Evolutionary conservation across 2,888 invertebrate species (phyloP).

Genomic region (Cyclophora punctaria): DNA sequence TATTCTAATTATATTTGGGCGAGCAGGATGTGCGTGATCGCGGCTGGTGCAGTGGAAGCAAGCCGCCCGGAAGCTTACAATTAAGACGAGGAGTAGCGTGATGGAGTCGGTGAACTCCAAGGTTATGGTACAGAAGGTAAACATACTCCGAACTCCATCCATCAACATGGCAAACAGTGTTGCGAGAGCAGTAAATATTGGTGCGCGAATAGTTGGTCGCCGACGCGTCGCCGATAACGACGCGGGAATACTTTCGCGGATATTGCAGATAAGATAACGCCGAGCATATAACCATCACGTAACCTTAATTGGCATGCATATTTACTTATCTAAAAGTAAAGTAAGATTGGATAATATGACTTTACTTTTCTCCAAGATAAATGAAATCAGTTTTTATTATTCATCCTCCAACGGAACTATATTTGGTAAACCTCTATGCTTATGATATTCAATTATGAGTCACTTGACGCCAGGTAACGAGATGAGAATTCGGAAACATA

Average conservation of each 20-base stretch:
- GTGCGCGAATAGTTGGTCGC: background rate
- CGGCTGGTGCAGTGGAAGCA: constrained; percentile 45
- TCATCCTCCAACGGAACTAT: too few relatives aligned
- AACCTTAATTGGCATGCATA: constrained; percentile 1
- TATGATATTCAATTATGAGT: background rate
- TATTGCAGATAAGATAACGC: background rate
- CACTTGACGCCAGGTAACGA: background rate
- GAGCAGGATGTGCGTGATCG: constrained; percentile 46
- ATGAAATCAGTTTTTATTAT: too few relatives aligned
- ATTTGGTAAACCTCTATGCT: too few relatives aligned
- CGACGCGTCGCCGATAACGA: constrained; percentile 11
- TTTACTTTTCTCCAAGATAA: background rate
- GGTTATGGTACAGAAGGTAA: constrained; percentile 40
- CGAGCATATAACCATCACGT: background rate
- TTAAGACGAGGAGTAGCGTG: constrained; percentile 43
- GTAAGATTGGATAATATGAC: background rate
- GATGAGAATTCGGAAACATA: too few relatives aligned
- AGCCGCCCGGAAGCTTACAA: constrained; percentile 60
- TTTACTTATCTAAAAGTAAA: constrained; percentile 1
- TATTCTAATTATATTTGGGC: constrained; percentile 24
- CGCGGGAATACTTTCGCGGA: background rate
- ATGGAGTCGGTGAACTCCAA: constrained; percentile 54
- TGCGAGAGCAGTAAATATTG: constrained; percentile 27
- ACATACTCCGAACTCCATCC: constrained; percentile 48
- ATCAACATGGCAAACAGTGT: constrained; percentile 58